These are phyloP conservation scores for Columba livia DNA, from an alignment of 2,113 vertebrate species.

Conservation along the genomic window DNA sequence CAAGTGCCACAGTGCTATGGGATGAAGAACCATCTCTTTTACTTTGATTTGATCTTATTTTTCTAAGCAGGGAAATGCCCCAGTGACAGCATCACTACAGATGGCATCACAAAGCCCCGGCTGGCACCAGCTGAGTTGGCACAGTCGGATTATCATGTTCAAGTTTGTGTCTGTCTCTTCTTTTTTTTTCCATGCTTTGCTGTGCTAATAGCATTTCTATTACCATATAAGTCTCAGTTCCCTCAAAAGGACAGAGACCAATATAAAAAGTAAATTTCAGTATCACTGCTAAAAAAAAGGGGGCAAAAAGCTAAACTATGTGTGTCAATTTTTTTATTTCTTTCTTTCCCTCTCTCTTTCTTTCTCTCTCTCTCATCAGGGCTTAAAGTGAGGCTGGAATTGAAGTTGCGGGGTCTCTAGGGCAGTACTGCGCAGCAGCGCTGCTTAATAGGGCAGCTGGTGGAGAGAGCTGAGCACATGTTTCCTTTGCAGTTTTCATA, in stretches of 20 bases:
- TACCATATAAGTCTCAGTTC: background rate
- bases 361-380: background rate
- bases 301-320: background rate
- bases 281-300: background rate
- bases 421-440: background rate
- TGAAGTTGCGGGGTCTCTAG: constrained; percentile 43
- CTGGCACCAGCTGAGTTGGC: constrained; percentile 60
- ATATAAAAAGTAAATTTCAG: constrained; percentile 15
- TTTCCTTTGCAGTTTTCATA: constrained; percentile 66
- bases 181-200: constrained; percentile 5
- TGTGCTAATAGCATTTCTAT: constrained; percentile 33
- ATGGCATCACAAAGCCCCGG: constrained; percentile 56
- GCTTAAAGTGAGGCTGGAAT: constrained; percentile 40
- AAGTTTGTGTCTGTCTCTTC: constrained; percentile 20
- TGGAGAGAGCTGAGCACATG: constrained; percentile 40
- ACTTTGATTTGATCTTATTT: constrained; percentile 44
- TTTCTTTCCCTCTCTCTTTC: background rate
- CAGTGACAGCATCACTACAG: constrained; percentile 37
- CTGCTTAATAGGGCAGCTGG: constrained; percentile 64
- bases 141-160: constrained; percentile 27
- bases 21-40: background rate
- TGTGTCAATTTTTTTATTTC: background rate
- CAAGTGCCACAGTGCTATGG: background rate
- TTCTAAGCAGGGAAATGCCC: constrained; percentile 42
- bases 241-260: background rate